These are phyloP conservation scores for Argyresthia albistria DNA, from an alignment of 2,888 invertebrate genomes.

Conservation along the genomic window DNA sequence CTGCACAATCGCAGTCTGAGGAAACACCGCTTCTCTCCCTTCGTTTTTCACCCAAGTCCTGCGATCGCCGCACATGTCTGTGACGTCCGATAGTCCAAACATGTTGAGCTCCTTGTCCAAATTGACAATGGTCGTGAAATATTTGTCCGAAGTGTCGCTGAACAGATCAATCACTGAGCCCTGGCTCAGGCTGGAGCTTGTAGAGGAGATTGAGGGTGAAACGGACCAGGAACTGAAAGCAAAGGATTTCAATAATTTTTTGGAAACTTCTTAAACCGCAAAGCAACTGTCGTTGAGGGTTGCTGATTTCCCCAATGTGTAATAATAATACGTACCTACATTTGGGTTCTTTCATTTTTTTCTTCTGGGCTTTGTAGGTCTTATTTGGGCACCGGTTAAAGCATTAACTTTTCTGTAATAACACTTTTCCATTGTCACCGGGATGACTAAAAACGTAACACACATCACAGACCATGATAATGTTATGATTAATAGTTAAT, in stretches of 20 bases:
- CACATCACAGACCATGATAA: no score
- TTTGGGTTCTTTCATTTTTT: constrained; percentile 12
- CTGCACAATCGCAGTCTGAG: constrained; percentile 57
- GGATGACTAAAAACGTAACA: no score
- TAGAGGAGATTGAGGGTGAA: constrained; percentile 35
- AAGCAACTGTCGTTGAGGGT: no score
- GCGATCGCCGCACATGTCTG: constrained; percentile 27
- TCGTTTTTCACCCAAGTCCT: constrained; percentile 29
- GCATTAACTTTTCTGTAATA: constrained; percentile 54
- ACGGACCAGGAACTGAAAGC: constrained; percentile 16
- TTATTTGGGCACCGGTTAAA: constrained; percentile 48
- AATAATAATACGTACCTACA: no score
- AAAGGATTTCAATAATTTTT: no score
- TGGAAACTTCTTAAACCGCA: no score
- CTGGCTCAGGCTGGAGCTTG: constrained; percentile 26
- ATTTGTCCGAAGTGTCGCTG: constrained; percentile 32
- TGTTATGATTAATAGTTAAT: no score
- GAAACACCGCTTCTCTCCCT: constrained; percentile 40
- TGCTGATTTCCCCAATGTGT: no score
- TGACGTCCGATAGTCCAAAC: constrained; percentile 54
- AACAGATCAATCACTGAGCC: constrained; percentile 25
- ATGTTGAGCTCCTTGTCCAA: constrained; percentile 58
- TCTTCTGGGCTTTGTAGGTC: constrained; percentile 9
- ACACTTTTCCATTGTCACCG: constrained; percentile 20
- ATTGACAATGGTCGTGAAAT: constrained; percentile 48